These are phyloP conservation scores for Benitochromis conjunctus DNA, from an alignment of 2,113 vertebrate genomes.

Conservation along the genomic window DNA sequence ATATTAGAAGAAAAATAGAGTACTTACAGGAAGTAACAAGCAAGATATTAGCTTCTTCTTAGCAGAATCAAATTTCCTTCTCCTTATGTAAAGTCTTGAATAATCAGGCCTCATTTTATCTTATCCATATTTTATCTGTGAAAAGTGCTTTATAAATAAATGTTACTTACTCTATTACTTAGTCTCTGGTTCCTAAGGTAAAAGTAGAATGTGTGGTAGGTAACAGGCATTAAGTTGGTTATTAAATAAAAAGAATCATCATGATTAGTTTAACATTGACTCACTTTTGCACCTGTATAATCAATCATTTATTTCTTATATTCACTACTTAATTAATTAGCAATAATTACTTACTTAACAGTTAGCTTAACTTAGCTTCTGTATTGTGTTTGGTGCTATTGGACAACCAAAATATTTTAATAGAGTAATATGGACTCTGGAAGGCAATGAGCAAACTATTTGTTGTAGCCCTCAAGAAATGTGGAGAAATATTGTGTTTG, in stretches of 20 bases:
- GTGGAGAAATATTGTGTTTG: neutral
- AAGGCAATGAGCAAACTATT: neutral
- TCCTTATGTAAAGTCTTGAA: neutral
- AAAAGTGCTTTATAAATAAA: too few species aligned
- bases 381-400: neutral
- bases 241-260: neutral
- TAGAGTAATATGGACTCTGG: neutral
- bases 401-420: neutral
- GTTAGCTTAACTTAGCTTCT: neutral
- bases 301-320: neutral
- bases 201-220: neutral
- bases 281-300: neutral
- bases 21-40: neutral
- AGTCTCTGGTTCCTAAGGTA: neutral
- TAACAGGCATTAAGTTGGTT: neutral
- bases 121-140: too few species aligned
- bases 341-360: neutral
- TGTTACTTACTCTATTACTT: neutral
- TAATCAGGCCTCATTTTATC: too few species aligned
- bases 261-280: neutral
- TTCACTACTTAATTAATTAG: neutral
- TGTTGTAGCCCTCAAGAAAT: neutral
- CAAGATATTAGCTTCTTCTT: neutral
- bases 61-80: neutral
- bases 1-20: too few species aligned